Evolutionary conservation across 2,113 vertebrate species (phyloP).

Genomic region (Pluvianellus socialis): DNA sequence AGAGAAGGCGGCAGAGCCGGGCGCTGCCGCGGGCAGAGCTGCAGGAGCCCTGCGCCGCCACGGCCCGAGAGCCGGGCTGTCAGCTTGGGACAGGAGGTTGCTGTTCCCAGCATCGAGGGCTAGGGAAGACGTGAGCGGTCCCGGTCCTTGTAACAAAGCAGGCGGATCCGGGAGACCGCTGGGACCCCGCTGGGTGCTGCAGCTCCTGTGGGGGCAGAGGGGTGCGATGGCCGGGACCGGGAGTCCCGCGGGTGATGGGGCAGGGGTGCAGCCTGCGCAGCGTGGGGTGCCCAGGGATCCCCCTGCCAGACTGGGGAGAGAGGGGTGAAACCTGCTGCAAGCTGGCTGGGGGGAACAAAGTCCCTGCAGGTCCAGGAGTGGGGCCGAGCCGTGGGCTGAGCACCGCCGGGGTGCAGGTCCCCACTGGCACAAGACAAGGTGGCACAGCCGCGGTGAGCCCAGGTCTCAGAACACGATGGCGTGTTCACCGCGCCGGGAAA

Average conservation of each 20-base stretch:
- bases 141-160: neutral
- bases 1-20: neutral
- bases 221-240: accelerated
- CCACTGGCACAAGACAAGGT: accelerated
- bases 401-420: neutral
- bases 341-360: accelerated
- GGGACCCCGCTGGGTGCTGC: neutral
- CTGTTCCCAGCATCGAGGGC: accelerated
- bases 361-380: neutral
- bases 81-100: accelerated
- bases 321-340: neutral
- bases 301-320: neutral
- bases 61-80: accelerated
- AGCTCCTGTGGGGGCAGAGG: neutral
- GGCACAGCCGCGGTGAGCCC: neutral
- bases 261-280: no score
- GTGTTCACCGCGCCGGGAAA: neutral
- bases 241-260: accelerated
- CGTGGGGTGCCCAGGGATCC: neutral
- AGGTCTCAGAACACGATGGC: accelerated
- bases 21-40: neutral
- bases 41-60: accelerated
- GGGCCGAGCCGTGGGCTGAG: accelerated
- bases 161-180: accelerated
- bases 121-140: neutral